phyloP scores from a whole-genome alignment of 2,113 vertebrate species.

The Xenus cinereus region DNA sequence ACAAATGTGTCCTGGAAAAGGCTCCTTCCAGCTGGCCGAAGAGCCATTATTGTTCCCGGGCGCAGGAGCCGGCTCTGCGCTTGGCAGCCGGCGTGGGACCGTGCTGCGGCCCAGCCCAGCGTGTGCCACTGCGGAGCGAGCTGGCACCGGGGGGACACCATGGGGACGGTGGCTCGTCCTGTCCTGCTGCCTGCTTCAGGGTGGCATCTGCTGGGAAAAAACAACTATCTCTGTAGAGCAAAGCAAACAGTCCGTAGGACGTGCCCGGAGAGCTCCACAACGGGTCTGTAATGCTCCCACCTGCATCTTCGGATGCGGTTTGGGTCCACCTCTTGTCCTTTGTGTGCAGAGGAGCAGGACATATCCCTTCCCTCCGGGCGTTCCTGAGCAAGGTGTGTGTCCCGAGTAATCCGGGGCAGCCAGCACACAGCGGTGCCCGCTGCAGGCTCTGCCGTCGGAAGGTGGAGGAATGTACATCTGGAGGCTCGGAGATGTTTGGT shows the following conservation, averaged over 20 bases:
- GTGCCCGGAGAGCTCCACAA: neutral
- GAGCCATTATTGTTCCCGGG: neutral
- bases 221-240: accelerated
- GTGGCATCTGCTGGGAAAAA: neutral
- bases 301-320: accelerated
- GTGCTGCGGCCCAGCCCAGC: accelerated
- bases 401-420: neutral
- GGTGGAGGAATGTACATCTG: slow-evolving; percentile 40
- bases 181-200: neutral
- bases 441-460: neutral
- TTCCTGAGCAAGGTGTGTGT: neutral
- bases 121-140: accelerated
- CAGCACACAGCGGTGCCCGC: accelerated
- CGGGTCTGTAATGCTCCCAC: accelerated
- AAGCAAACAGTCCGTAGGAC: accelerated
- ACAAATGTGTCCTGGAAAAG: neutral
- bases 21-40: neutral
- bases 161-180: neutral
- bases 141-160: accelerated
- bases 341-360: accelerated
- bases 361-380: accelerated
- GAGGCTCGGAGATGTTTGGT: neutral
- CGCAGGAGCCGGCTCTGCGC: neutral
- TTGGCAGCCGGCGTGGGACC: accelerated
- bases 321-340: neutral